Evolutionary conservation across 2,113 vertebrate species (phyloP), one percentile per base, ranked within the genome.

Genomic region (Nematolebias whitei): DNA sequence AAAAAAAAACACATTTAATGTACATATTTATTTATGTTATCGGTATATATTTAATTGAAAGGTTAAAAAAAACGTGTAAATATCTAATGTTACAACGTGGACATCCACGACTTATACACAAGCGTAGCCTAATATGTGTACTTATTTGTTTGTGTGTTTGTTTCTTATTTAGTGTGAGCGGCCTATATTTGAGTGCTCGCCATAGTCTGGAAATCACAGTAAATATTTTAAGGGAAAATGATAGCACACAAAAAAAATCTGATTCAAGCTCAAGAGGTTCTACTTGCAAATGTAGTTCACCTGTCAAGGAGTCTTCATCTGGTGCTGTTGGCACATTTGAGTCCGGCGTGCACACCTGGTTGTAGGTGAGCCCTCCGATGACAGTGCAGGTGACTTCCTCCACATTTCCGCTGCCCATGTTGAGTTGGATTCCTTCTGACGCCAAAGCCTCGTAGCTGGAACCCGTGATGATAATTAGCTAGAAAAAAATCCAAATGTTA

Each of bases 381-480:
- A 94, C 85, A 0, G 94, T 80, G 18, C 95, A 96, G 10, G 94
- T 90, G 69, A 94, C 90, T 35, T 95, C 94, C 15, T 95, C 93
- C 3, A 91, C 86, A 12, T 80, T 91, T 53, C 82, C 80, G 0
- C 85, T 70, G 1, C 86, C 83, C 80, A 95, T 74, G 4, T 94
- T 94, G 68, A 96, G 92, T 71, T 95, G 95, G 85, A 97, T 93
- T 50, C 94, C 93, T 66, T 96, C 95, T 0, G 95, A 93, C 0
- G 95, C 77, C 76, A 97, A 85, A 2, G 94, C 87, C 26, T 95
- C 95, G 0, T 96, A 97, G 63, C 92, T 91, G 0, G 95, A 92
- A 16, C 94, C 94, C 0, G 95, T 94, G 40, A 97, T 95, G 87
- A 97, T 96, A 44, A 97, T 95, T 47, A 97, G 87, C 92, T 96